A percentile compares a stretch with the other conserved stretches of the same genome.
These are phyloP conservation scores for Kryphioiulus occultus DNA, from an alignment of 2,888 invertebrate species.

Conservation along the genomic window DNA sequence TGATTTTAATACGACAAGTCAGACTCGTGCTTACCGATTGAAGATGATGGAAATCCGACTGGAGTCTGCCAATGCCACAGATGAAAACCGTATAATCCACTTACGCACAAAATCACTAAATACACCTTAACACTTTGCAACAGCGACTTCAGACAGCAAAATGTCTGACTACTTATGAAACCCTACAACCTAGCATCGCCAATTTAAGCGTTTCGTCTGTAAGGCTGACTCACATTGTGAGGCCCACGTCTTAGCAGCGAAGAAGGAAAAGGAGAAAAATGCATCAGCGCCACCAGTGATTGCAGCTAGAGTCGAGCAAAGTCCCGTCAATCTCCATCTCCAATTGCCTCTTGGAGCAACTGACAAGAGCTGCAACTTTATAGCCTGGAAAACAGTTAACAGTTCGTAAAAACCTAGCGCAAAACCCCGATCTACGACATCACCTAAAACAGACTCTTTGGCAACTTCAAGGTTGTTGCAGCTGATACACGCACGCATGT, in stretches of 20 bases:
- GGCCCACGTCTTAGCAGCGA: background rate
- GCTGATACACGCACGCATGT: no score
- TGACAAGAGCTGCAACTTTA: background rate
- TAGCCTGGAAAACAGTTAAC: conserved; percentile 16
- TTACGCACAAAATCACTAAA: no score
- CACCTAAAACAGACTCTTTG: background rate
- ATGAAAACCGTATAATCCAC: no score
- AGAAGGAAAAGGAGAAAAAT: background rate
- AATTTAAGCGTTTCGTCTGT: background rate
- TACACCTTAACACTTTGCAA: no score
- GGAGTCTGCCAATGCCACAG: no score
- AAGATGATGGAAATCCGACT: no score
- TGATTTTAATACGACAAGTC: no score
- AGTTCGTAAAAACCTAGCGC: background rate
- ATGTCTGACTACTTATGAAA: background rate
- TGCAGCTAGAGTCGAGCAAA: conserved; percentile 7
- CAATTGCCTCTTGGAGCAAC: conserved; percentile 18
- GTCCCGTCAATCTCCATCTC: background rate
- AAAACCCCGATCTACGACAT: background rate
- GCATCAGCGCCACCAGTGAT: background rate
- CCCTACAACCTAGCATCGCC: background rate
- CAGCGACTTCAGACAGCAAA: background rate
- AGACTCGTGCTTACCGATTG: no score
- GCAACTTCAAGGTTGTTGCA: background rate
- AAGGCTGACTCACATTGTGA: background rate